A percentile compares a stretch with the other conserved stretches of the same genome.
These are phyloP conservation scores for Syritta pipiens DNA, from an alignment of 2,888 invertebrate species.

Conservation along the genomic window DNA sequence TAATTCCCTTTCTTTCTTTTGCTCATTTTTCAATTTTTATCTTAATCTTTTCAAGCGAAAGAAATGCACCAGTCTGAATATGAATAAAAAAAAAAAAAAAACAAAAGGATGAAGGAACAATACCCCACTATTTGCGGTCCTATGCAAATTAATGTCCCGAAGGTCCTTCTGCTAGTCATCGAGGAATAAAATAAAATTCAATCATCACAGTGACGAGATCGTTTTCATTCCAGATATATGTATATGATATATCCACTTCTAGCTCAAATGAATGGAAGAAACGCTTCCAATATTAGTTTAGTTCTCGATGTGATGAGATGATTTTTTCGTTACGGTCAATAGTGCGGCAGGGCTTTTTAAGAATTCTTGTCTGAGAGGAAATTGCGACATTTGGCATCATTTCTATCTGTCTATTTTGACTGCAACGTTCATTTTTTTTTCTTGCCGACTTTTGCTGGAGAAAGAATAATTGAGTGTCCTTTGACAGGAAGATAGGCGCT, in stretches of 20 bases:
- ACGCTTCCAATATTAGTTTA: slow-evolving; percentile 28
- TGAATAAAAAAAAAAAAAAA: background rate
- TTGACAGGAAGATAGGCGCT: too few relatives aligned
- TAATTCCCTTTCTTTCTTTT: slow-evolving; percentile 39
- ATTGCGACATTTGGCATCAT: too few relatives aligned
- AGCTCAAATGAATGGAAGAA: background rate
- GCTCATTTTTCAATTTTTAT: slow-evolving; percentile 49
- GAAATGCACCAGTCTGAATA: slow-evolving; percentile 1
- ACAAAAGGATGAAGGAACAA: slow-evolving; percentile 35
- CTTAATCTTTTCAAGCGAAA: slow-evolving; percentile 36
- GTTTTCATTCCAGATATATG: slow-evolving; percentile 16
- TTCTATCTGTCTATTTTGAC: too few relatives aligned
- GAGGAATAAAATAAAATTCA: slow-evolving; percentile 16
- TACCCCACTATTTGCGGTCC: slow-evolving; percentile 41
- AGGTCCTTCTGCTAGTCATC: slow-evolving; percentile 15
- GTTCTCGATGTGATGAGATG: slow-evolving; percentile 1
- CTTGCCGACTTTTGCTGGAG: too few relatives aligned
- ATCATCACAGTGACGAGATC: slow-evolving; percentile 11
- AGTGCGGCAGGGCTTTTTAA: background rate
- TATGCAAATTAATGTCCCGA: slow-evolving; percentile 59
- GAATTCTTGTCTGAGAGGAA: too few relatives aligned
- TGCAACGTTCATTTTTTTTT: too few relatives aligned
- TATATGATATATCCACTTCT: background rate
- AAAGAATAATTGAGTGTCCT: too few relatives aligned
- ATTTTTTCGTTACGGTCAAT: background rate